phyloP scores from a whole-genome alignment of 2,797 vertebrate species.

The Neopelma chrysocephalum region DNA sequence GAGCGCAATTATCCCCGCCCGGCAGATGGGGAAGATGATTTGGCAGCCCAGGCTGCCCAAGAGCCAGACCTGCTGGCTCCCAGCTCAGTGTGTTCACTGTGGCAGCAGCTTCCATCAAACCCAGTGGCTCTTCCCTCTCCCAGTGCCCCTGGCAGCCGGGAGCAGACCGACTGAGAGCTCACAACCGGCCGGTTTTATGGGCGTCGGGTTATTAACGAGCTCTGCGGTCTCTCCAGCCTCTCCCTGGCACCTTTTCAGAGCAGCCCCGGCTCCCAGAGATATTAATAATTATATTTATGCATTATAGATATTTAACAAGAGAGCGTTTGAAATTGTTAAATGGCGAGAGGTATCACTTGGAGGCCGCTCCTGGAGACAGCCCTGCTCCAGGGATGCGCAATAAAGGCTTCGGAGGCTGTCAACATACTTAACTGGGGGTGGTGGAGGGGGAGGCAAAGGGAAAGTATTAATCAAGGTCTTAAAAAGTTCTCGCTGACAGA shows the following conservation, averaged over 20 bases:
- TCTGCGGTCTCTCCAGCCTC: constrained; percentile 25
- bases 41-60: not conserved
- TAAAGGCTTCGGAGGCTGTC: constrained; percentile 32
- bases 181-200: not conserved
- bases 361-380: not conserved
- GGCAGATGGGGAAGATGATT: not conserved
- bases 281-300: constrained; percentile 31
- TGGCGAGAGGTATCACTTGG: constrained; percentile 24
- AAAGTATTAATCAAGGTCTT: constrained; percentile 52
- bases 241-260: constrained; percentile 53
- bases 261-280: constrained; percentile 11
- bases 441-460: not conserved
- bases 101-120: not conserved
- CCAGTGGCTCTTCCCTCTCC: not conserved
- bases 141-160: not conserved
- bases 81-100: not conserved
- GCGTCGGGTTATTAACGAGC: not conserved
- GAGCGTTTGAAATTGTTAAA: constrained; percentile 35
- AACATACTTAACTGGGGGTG: not conserved
- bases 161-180: not conserved
- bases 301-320: constrained; percentile 13
- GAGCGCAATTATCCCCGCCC: not conserved
- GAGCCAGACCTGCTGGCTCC: constrained; percentile 24
- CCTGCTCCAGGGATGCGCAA: not conserved
- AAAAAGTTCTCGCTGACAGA: constrained; percentile 48